phyloP scores from a whole-genome alignment of 2,888 invertebrate species.

The Lacanobia wlatinum region DNA sequence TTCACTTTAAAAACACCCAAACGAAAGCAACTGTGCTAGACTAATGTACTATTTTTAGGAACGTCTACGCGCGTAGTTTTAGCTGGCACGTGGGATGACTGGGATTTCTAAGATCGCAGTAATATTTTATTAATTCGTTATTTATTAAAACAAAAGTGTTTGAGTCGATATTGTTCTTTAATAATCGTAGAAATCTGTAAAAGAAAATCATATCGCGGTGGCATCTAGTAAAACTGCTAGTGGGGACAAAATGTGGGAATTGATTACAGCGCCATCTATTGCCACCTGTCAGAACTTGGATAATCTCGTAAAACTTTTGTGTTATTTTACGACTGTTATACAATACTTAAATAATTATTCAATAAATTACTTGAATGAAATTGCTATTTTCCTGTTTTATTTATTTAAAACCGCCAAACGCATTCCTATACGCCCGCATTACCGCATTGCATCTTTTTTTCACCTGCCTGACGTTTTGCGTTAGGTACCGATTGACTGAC shows the following conservation, averaged over 20 bases:
- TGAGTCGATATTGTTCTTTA: slow-evolving; percentile 26
- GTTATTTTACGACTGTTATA: accelerated
- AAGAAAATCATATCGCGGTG: slow-evolving; percentile 58
- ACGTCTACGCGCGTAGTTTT: slow-evolving; percentile 52
- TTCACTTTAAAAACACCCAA: slow-evolving; percentile 67
- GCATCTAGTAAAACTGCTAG: slow-evolving; percentile 7
- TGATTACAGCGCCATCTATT: slow-evolving; percentile 55
- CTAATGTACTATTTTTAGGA: slow-evolving; percentile 73
- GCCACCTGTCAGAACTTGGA: not conserved
- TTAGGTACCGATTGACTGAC: slow-evolving; percentile 34
- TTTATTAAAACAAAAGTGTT: slow-evolving; percentile 14
- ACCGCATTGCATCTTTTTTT: not conserved
- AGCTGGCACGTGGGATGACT: slow-evolving; percentile 63
- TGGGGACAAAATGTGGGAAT: slow-evolving; percentile 38
- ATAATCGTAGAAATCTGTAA: slow-evolving; percentile 51
- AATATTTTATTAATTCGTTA: slow-evolving; percentile 24
- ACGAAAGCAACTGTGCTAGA: slow-evolving; percentile 40
- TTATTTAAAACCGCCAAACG: slow-evolving; percentile 14
- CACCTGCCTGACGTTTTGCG: slow-evolving; percentile 38
- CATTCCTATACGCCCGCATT: slow-evolving; percentile 43
- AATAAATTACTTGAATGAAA: not conserved
- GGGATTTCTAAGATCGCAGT: slow-evolving; percentile 25
- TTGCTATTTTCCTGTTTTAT: not conserved
- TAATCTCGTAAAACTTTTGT: not conserved
- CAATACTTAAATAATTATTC: not conserved